Evolutionary conservation across 1,140 invertebrate genomes (phyloP).

Genomic region (Mesaphorura yosii): DNA sequence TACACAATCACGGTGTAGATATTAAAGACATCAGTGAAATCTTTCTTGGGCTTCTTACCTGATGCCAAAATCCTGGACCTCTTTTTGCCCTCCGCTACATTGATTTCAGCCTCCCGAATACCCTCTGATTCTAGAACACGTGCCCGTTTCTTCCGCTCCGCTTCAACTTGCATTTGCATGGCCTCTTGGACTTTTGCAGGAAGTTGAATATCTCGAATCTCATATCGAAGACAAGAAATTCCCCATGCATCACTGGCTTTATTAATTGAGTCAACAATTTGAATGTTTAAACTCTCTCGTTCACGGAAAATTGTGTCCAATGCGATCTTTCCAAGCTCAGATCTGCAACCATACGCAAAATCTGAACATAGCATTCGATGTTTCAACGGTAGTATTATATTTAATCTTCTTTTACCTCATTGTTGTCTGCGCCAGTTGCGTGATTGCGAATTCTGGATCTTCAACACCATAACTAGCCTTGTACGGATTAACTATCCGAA

Average conservation of each 20-base stretch:
- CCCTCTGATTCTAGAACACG: constrained; percentile 96
- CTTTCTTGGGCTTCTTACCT: constrained; percentile 42
- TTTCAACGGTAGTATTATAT: neutral
- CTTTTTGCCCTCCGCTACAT: constrained; percentile 92
- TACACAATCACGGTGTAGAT: neutral
- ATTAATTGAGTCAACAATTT: constrained; percentile 93
- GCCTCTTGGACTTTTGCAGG: constrained; percentile 90
- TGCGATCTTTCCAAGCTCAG: constrained; percentile 95
- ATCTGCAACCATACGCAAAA: constrained; percentile 42
- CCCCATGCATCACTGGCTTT: constrained; percentile 98
- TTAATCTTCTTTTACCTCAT: constrained; percentile 53
- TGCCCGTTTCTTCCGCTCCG: constrained; percentile 90
- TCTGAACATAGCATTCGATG: neutral
- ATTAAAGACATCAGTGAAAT: neutral
- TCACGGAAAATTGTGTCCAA: constrained; percentile 95
- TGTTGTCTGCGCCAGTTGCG: constrained; percentile 95
- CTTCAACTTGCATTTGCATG: constrained; percentile 99
- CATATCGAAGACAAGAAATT: constrained; percentile 91
- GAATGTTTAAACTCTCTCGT: constrained; percentile 86
- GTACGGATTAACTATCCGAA: constrained; percentile 87
- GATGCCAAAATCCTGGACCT: constrained; percentile 83
- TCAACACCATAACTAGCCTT: constrained; percentile 96
- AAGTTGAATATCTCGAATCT: constrained; percentile 94
- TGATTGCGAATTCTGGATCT: constrained; percentile 98
- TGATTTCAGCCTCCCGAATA: constrained; percentile 85